phyloP scores from a whole-genome alignment of 2,888 invertebrate genomes.

The Xestia ashworthii region DNA sequence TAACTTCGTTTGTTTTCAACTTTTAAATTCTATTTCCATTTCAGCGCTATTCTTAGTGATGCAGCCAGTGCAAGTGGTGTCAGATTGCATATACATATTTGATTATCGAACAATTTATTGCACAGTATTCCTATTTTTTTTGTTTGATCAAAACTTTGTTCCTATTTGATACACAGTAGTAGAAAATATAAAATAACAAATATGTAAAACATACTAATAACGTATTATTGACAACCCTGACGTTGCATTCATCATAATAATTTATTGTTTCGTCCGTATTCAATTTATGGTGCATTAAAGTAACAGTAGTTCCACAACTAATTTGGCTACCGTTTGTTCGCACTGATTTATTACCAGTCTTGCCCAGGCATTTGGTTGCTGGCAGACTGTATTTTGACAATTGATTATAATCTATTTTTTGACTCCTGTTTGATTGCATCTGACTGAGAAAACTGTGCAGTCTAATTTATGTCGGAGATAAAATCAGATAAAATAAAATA shows the following conservation, averaged over 20 bases:
- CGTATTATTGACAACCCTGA: constrained; percentile 25
- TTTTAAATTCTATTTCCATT: constrained; percentile 27
- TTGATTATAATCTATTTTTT: constrained; percentile 39
- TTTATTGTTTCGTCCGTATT: constrained; percentile 55
- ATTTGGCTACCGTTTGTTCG: constrained; percentile 58
- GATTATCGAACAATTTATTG: constrained; percentile 14
- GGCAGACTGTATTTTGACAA: constrained; percentile 39
- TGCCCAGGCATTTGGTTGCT: constrained; percentile 33
- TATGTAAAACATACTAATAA: background rate
- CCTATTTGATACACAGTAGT: background rate
- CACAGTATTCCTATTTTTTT: background rate
- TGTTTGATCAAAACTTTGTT: background rate
- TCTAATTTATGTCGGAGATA: constrained; percentile 31
- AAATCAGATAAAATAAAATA: constrained; percentile 25
- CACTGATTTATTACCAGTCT: constrained; percentile 51
- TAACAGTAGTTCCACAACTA: constrained; percentile 54
- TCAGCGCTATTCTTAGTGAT: constrained; percentile 21
- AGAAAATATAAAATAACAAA: background rate
- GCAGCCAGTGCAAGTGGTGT: constrained; percentile 31
- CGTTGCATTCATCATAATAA: constrained; percentile 40
- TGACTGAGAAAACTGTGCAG: constrained; percentile 17
- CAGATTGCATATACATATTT: constrained; percentile 35
- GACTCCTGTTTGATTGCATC: constrained; percentile 20
- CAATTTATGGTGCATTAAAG: constrained; percentile 51
- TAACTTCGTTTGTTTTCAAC: background rate